Base-by-base conservation (phyloP, 2,797 vertebrate species). In the Intellagama lesueurii region DNA sequence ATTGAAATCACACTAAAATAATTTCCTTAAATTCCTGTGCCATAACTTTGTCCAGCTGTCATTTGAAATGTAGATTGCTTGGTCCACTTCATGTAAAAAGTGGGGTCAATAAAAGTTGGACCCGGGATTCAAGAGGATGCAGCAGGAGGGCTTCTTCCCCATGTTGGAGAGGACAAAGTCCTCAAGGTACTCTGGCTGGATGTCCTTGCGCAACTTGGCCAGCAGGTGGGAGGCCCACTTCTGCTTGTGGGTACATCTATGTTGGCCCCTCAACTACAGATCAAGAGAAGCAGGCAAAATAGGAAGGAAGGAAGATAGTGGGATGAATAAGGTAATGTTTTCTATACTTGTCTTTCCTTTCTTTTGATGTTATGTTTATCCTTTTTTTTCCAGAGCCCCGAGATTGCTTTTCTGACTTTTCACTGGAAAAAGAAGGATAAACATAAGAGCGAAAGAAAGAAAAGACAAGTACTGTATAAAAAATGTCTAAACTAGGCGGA, bases 191-290 rank as follows among this genome's bases (percentile, higher is more conserved):
- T 99, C 99, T 1, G 99, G 99, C 92, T 99, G 97, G 95, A 99
- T 99, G 97, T 99, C 99, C 93, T 99, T 99, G 94, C 99, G 98
- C 81, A 99, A 97, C 96, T 99, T 99, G 95, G 99, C 99, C 95
- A 99, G 96, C 91, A 99, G 98, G 89, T 99, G 98, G 0, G 98
- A 99, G 1, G 99, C 99, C 99, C 99, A 99, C 92, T 99, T 99
- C 97, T 99, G 99, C 95, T 99, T 99, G 40, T 49, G 30, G 60
- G 19, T 26, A 66, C 52, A 49, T 40, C 40, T 44, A 75, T 11
- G 11, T 77, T 86, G 17, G 19, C 19, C 52, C 35, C 52, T 64
- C 64, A 44, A 72, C 28, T 86, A 32, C 5, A 8, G n/a, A 24
- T 26, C 22, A 1, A n/a, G 28, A 78, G 17, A 68, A 40, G 14